Evolutionary conservation across 2,113 vertebrate genomes (phyloP), one percentile per base, ranked within the genome.

Genomic region (Orcinus orca): DNA sequence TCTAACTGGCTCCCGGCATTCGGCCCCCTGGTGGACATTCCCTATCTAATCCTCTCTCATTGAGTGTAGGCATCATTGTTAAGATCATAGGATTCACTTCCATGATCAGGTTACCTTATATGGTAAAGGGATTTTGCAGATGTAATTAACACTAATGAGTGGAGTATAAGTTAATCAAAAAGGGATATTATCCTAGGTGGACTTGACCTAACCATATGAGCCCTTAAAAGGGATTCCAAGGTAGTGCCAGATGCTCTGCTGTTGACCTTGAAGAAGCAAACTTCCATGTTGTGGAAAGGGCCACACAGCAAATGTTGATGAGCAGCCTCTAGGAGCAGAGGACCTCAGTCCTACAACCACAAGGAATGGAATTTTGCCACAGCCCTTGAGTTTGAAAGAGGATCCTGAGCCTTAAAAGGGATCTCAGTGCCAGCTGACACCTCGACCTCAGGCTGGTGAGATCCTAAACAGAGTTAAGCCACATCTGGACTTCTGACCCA

Each of bases 241-340:
- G 47, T 31, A 14, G 3, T 23, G 4, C 8, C 25, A 33, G 31
- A 5, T 17, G 3, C 12, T 88, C 12, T 62, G 10, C 58, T 74
- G 1, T 60, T 12, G 11, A 53, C 36, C 12, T 17, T 68, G 63
- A 67, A 73, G 55, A 81, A 36, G 11, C 8, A 47, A 21, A 38
- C 8, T 6, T 71, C 67, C 8, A 2, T 12, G 6, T 7, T 67
- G 17, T 41, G 13, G 29, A 41, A 41, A 36, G 15, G 3, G 11
- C 13, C 4, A 4, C 15, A 0, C 4, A 18, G 29, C 18, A 2
- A 13, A 21, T 26, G 11, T 8, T 0, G 33, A 12, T 36, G 14
- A 29, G 8, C 8, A 67, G 4, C 23, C 4, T 26, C 20, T 14
- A 6, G 29, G 1, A 60, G 18, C 13, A 44, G 41, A 44, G 3